phyloP scores from a whole-genome alignment of 2,888 invertebrate genomes.

The Apamea anceps region DNA sequence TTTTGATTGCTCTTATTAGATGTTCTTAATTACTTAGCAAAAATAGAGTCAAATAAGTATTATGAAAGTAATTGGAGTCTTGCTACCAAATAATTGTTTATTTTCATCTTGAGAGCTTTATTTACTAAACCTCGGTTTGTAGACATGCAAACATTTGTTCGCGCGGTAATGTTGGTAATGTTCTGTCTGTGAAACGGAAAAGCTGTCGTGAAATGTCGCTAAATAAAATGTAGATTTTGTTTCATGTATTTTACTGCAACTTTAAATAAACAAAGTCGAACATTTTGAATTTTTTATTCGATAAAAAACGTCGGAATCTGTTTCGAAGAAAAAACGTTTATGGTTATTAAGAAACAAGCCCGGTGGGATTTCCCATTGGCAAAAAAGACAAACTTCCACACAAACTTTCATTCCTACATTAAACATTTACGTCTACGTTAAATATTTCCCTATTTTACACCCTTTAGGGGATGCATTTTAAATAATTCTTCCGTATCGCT shows the following conservation, averaged over 20 bases:
- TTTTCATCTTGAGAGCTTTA: slow-evolving; percentile 18
- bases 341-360: background rate
- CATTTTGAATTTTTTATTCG: background rate
- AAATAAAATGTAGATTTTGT: background rate
- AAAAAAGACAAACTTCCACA: background rate
- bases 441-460: too few species aligned
- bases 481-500: too few species aligned
- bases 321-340: background rate
- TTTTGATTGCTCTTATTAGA: background rate
- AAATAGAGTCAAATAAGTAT: slow-evolving; percentile 5
- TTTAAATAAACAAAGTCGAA: background rate
- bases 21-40: background rate
- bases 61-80: slow-evolving; percentile 12
- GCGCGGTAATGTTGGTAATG: background rate
- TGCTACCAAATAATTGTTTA: slow-evolving; percentile 18
- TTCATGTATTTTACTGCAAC: background rate
- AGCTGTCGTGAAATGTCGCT: background rate
- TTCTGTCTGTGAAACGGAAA: background rate
- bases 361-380: background rate
- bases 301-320: background rate
- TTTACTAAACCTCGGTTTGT: slow-evolving; percentile 29
- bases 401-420: background rate
- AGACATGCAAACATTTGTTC: slow-evolving; percentile 31
- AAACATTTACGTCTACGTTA: too few species aligned
- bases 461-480: background rate